Base-by-base conservation (phyloP, 2,888 invertebrate genomes). In the Thera obeliscata region DNA sequence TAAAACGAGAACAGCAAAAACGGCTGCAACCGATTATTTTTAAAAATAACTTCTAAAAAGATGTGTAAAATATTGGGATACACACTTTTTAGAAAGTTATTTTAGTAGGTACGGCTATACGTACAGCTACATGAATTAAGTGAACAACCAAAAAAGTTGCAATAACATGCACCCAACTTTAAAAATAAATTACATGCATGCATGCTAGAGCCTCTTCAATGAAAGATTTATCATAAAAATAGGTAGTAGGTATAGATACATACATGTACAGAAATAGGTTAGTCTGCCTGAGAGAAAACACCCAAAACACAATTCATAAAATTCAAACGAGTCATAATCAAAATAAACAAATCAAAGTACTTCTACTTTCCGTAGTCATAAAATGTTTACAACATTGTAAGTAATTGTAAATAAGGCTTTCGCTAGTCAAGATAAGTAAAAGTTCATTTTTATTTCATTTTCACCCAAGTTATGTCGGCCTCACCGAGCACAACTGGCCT, bases 391-490 rank as follows among this genome's bases (percentile, higher is more conserved):
- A 81, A 83, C 79, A 80, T 79, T 80, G 82, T 85, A 84, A 81
- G 56, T 52, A 52, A 81, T 79, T 66, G 62, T 69, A 69, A 62
- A 84, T 76, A 78, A 22, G 74, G 72, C 77, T 76, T 80, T 76
- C 74, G 74, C 76, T 78, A 74, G 85, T 87, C 85, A 85, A 66
- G 49, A 84, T 78, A 82, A 76, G 79, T 82, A 81, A 84, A 83
- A 87, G 83, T 93, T 93, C 90, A 93, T 93, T 90, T 79, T 80
- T 73, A 90, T 88, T 90, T 88, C 86, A 89, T 89, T 81, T 79
- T 76, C 76, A 77, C 79, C 74, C 77, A 79, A 80, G 82, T 82
- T 73, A 86, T 81, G 87, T 86, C 85, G 78, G 80, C 79, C 79
- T 78, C 79, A 81, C 77, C 73, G 81, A 80, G 76, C 76, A 48